Evolutionary conservation across 2,888 invertebrate genomes (phyloP).

Genomic region (Tipula confusa): DNA sequence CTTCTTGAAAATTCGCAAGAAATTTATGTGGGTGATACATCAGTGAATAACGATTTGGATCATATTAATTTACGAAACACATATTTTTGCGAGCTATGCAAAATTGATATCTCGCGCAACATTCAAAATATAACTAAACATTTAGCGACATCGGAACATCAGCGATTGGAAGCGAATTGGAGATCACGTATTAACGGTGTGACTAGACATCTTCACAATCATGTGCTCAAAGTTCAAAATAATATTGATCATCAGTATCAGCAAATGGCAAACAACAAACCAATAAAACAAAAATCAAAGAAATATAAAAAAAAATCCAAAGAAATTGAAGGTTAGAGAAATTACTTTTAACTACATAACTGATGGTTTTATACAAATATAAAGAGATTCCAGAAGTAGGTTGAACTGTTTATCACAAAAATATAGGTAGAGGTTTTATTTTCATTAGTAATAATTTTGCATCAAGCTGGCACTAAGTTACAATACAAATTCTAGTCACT

Average conservation of each 20-base stretch:
- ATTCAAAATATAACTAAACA: background rate
- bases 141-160: background rate
- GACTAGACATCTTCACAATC: background rate
- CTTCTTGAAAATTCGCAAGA: background rate
- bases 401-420: no score
- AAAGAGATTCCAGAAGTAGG: no score
- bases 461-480: no score
- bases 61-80: background rate
- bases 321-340: background rate
- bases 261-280: background rate
- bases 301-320: background rate
- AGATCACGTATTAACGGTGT: background rate
- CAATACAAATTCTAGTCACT: no score
- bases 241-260: background rate
- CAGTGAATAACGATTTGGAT: background rate
- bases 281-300: background rate
- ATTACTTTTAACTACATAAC: background rate
- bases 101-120: background rate
- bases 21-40: background rate
- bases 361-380: background rate
- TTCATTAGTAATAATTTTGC: no score
- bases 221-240: background rate
- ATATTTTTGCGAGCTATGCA: background rate
- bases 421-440: no score
- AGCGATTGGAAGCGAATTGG: background rate